Conservation (phyloP, 2,888 invertebrate species). For the Zygaena filipendulae region DNA sequence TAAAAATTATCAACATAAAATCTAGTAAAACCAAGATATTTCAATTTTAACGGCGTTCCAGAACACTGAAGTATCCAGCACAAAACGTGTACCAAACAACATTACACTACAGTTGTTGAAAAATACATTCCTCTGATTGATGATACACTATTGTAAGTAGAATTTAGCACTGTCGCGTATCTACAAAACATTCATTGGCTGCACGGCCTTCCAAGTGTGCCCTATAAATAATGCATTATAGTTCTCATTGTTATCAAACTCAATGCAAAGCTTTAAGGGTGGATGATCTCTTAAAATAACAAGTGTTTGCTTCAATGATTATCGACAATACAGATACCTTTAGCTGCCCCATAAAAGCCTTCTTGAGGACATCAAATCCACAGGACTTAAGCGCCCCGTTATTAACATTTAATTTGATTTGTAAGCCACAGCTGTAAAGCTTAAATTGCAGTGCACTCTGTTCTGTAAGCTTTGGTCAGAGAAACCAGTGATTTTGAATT, state of each 20-base stretch:
- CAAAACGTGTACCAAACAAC: conserved; percentile 31
- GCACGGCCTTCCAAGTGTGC: conserved; percentile 60
- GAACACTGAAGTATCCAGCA: too few relatives aligned
- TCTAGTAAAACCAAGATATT: too few relatives aligned
- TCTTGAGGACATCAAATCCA: conserved; percentile 20
- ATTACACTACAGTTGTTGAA: conserved; percentile 39
- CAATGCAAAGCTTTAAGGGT: conserved; percentile 59
- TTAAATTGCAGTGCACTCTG: too few relatives aligned
- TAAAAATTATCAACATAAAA: too few relatives aligned
- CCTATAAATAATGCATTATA: conserved; percentile 67
- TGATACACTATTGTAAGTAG: conserved; percentile 37
- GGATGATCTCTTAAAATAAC: conserved; percentile 71
- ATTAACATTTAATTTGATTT: too few relatives aligned
- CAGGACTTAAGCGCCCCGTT: too few relatives aligned
- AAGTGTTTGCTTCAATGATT: conserved; percentile 70
- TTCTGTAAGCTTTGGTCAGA: too few relatives aligned
- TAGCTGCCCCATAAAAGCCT: conserved; percentile 63
- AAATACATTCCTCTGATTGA: conserved; percentile 45
- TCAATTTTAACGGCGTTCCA: too few relatives aligned
- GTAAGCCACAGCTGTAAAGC: too few relatives aligned
- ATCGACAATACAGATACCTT: conserved; percentile 63
- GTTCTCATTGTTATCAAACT: conserved; percentile 51
- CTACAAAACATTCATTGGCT: conserved; percentile 35
- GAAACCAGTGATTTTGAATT: too few relatives aligned
- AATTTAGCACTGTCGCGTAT: conserved; percentile 34